These are phyloP conservation scores for Harpagifer antarcticus DNA, from an alignment of 2,797 vertebrate genomes.

Conservation along the genomic window DNA sequence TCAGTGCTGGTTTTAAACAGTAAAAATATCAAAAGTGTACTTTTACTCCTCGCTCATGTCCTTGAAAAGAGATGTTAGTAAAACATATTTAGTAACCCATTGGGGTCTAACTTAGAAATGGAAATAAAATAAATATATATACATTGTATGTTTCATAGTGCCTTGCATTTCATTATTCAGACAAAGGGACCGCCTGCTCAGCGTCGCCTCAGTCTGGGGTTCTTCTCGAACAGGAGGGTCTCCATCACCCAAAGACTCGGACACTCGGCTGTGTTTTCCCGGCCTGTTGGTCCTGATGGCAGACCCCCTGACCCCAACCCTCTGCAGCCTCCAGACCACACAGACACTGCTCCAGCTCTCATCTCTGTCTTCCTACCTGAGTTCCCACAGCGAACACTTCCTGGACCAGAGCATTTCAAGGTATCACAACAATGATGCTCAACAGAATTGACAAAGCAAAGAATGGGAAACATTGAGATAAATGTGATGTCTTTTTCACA, in stretches of 20 bases:
- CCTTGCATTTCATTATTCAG: conserved; percentile 30
- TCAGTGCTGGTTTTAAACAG: too few species aligned
- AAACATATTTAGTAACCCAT: too few species aligned
- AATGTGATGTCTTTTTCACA: conserved; percentile 52
- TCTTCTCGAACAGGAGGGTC: conserved; percentile 74
- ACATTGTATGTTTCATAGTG: not conserved
- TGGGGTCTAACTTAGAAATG: too few species aligned
- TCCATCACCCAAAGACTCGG: conserved; percentile 72
- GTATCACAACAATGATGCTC: conserved; percentile 63
- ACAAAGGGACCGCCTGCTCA: conserved; percentile 40
- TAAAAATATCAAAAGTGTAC: too few species aligned
- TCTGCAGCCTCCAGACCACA: conserved; percentile 24
- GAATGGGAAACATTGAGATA: not conserved
- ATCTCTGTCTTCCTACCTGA: conserved; percentile 90
- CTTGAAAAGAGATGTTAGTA: too few species aligned
- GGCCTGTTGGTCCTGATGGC: conserved; percentile 27
- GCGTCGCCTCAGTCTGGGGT: conserved; percentile 74
- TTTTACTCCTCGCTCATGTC: too few species aligned
- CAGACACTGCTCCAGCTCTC: conserved; percentile 78
- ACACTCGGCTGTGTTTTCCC: conserved; percentile 60
- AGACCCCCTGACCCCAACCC: conserved; percentile 9
- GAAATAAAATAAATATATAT: too few species aligned
- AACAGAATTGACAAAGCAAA: not conserved
- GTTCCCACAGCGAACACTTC: conserved; percentile 84
- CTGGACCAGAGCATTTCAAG: conserved; percentile 85